Base-by-base conservation (phyloP, 2,888 invertebrate genomes). In the Drosophila silvestris region DNA sequence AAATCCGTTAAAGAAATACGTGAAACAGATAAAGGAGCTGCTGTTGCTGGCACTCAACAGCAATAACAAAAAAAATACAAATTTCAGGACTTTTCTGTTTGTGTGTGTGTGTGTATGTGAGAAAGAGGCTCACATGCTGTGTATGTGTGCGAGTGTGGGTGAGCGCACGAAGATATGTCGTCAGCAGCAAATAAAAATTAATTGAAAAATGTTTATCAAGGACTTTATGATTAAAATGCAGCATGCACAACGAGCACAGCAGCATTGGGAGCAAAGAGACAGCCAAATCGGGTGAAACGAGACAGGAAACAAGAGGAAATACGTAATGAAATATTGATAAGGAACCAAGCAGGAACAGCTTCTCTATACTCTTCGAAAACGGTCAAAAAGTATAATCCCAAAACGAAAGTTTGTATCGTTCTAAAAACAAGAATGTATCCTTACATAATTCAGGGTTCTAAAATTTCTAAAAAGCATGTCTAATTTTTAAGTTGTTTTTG, bases 131-230 rank as follows among this genome's bases (percentile, higher is more conserved):
- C 32, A 32, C 30, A 58, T 58, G 30, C 39, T 61, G 14, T 61
- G 39, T 57, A n/a, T 47, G 30, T 58, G 39, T 66, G 41, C 9
- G 56, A 51, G 28, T 61, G 50, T 64, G 37, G 54, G 53, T 26
- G 52, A 37, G 70, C 47, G 79, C 82, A 79, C 71, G 81, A 82
- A 81, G 85, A 89, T 82, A 89, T 88, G 85, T 86, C 86, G 86
- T 85, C 75, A 74, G 80, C 86, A 86, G 86, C 86, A 90, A 85
- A 89, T 88, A 90, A 88, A 87, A 87, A 88, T 87, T 87, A 87
- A 87, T 87, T 87, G 90, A 87, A 87, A 87, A 87, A 90, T 90
- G 84, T 90, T 87, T 87, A 89, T 90, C 90, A 87, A 87, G 87
- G 90, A 90, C 89, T 81, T 85, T 87, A 64, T 76, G 83, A 81